Evolutionary conservation across 2,888 invertebrate genomes (phyloP).

Genomic region (Pammene fasciana): DNA sequence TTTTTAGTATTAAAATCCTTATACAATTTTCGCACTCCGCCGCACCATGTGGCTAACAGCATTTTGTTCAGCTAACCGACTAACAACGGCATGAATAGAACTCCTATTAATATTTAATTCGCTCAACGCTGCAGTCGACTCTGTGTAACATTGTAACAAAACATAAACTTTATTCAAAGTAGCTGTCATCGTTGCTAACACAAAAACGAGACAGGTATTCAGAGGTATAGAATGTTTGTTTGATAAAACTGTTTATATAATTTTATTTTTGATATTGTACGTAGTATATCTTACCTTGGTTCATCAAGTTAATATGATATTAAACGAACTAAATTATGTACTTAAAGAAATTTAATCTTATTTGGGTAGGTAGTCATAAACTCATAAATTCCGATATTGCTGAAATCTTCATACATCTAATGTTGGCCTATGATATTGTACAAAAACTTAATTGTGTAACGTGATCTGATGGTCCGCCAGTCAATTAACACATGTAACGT

Average conservation of each 20-base stretch:
- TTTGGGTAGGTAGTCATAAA: too few relatives aligned
- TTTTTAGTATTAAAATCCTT: slow-evolving; percentile 10
- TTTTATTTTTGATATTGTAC: neutral
- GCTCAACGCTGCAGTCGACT: slow-evolving; percentile 44
- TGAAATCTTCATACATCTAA: too few relatives aligned
- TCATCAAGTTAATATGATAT: neutral
- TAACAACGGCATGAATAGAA: slow-evolving; percentile 67
- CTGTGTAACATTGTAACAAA: slow-evolving; percentile 33
- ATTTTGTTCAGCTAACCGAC: slow-evolving; percentile 78
- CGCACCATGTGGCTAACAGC: slow-evolving; percentile 71
- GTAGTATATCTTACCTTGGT: neutral
- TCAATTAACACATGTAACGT: too few relatives aligned
- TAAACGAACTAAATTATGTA: neutral
- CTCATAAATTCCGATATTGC: too few relatives aligned
- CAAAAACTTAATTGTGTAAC: too few relatives aligned
- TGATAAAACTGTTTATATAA: neutral
- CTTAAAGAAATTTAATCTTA: too few relatives aligned
- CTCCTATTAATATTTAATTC: slow-evolving; percentile 58
- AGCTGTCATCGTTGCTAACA: slow-evolving; percentile 24
- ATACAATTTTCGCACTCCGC: slow-evolving; percentile 12
- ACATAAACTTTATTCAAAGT: slow-evolving; percentile 37
- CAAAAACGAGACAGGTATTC: slow-evolving; percentile 21
- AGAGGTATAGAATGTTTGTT: slow-evolving; percentile 3
- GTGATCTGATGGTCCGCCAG: too few relatives aligned
- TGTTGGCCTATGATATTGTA: too few relatives aligned